These are phyloP conservation scores for Polyploca ridens DNA, from an alignment of 2,888 invertebrate genomes.

Conservation along the genomic window DNA sequence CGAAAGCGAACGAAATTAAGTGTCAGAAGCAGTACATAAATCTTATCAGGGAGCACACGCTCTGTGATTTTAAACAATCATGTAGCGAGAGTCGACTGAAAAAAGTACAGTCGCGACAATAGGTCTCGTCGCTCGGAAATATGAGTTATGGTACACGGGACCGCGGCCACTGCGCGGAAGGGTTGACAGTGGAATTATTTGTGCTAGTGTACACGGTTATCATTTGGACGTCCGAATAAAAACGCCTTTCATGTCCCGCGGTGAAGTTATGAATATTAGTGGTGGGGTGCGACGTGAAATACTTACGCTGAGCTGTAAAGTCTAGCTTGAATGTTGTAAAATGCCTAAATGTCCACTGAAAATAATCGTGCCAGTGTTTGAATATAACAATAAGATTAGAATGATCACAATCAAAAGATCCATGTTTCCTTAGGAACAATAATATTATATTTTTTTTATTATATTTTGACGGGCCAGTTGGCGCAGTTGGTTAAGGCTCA, in stretches of 20 bases:
- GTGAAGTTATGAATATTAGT: conserved; percentile 20
- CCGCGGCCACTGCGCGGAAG: conserved; percentile 38
- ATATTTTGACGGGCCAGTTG: no score
- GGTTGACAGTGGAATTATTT: conserved; percentile 33
- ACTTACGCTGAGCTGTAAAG: not conserved
- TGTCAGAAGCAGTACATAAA: conserved; percentile 77
- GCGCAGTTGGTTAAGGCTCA: no score
- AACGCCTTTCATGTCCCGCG: conserved; percentile 27
- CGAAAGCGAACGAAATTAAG: conserved; percentile 71
- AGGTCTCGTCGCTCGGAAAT: conserved; percentile 58
- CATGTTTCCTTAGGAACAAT: no score
- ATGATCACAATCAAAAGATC: no score
- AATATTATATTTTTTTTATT: no score
- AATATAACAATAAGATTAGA: no score
- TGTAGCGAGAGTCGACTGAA: conserved; percentile 54
- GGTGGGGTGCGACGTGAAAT: conserved; percentile 16
- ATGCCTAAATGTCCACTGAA: no score
- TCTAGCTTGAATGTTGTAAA: no score
- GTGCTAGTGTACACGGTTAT: conserved; percentile 31
- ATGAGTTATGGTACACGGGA: conserved; percentile 58
- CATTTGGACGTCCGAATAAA: conserved; percentile 26
- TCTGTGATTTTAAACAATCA: conserved; percentile 76
- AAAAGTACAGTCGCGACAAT: conserved; percentile 60
- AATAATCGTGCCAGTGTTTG: no score
- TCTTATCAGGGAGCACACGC: conserved; percentile 72